Evolutionary conservation across 1,140 invertebrate genomes (phyloP).

Genomic region (Bombus cullumanus): DNA sequence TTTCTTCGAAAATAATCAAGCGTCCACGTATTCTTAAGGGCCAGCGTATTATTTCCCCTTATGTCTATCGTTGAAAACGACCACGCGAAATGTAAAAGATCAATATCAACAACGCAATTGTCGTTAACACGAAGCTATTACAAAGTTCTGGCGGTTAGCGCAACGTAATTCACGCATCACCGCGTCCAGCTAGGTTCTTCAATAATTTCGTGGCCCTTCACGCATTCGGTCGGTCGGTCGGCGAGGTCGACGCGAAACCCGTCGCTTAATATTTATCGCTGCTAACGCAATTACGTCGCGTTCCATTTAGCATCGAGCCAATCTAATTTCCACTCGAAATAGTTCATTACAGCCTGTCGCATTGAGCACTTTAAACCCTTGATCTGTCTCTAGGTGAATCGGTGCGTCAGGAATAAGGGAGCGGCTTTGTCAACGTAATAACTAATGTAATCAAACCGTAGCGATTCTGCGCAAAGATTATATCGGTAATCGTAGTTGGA

Average conservation of each 20-base stretch:
- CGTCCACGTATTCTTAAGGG: too few species aligned
- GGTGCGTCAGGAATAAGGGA: background rate
- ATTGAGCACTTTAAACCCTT: constrained; percentile 35
- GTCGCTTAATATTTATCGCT: constrained; percentile 41
- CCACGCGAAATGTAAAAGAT: background rate
- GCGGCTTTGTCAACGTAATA: constrained; percentile 17
- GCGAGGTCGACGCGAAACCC: background rate
- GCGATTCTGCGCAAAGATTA: constrained; percentile 25
- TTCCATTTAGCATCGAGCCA: constrained; percentile 39
- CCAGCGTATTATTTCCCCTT: background rate
- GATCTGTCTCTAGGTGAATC: constrained; percentile 19
- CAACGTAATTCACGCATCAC: constrained; percentile 5
- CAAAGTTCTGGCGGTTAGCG: background rate
- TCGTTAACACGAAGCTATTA: background rate
- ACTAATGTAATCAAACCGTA: constrained; percentile 22
- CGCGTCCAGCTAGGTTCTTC: constrained; percentile 2
- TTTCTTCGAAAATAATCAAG: too few species aligned
- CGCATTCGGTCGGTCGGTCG: background rate
- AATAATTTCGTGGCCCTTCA: constrained; percentile 27
- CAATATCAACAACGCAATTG: background rate
- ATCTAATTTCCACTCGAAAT: constrained; percentile 48
- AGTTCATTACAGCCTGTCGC: constrained; percentile 29
- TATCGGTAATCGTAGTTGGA: constrained; percentile 22
- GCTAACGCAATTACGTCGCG: constrained; percentile 43
- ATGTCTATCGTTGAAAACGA: too few species aligned